Percentiles rank a stretch among this genome's conserved stretches.
These are phyloP conservation scores for Fukomys damarensis DNA, from an alignment of 2,113 vertebrate species.

Conservation along the genomic window DNA sequence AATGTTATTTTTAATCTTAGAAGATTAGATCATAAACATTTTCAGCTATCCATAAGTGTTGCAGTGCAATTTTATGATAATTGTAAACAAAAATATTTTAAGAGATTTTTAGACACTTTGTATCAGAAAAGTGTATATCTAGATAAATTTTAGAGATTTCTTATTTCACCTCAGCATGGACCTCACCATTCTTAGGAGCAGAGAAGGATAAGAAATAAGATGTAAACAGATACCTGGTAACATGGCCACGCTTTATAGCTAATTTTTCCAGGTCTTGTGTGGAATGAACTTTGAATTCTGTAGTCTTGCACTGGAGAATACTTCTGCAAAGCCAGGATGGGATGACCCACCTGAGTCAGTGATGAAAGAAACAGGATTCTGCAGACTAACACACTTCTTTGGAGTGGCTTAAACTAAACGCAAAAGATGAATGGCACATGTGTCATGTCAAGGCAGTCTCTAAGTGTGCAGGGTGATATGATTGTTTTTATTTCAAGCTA, in stretches of 20 bases:
- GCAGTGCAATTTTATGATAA: not conserved
- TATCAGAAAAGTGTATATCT: not conserved
- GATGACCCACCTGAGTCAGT: not conserved
- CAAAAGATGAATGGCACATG: not conserved
- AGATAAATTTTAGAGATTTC: not conserved
- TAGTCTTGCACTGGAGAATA: not conserved
- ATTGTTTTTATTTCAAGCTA: not conserved
- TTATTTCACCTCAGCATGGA: not conserved
- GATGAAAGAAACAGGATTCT: not conserved
- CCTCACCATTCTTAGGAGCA: not conserved
- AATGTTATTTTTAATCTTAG: constrained; percentile 35
- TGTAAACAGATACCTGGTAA: not conserved
- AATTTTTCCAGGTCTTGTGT: not conserved
- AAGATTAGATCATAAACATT: not conserved
- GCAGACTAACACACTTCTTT: not conserved
- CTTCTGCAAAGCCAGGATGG: not conserved
- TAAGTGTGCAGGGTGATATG: not conserved
- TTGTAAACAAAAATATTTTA: constrained; percentile 16
- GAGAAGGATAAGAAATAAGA: not conserved
- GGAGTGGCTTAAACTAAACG: not conserved
- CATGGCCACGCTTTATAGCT: not conserved
- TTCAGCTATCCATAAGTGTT: no score
- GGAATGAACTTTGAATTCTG: not conserved
- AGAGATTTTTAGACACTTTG: not conserved
- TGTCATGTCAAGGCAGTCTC: not conserved